Evolutionary conservation across 2,888 invertebrate genomes (phyloP), one percentile per base, ranked within the genome.

Genomic region (Antheraea assamensis): DNA sequence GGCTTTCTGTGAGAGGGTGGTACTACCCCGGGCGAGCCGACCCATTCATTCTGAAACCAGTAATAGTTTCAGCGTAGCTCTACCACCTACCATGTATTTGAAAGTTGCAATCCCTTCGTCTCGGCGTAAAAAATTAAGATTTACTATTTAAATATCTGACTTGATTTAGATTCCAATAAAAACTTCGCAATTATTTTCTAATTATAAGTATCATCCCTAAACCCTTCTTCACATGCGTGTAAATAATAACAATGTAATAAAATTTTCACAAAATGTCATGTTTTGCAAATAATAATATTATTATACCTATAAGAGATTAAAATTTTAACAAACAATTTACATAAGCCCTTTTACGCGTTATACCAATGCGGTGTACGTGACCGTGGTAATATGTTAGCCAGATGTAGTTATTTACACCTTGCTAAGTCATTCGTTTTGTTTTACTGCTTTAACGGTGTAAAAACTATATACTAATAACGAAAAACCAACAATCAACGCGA

Each of bases 191-290:
- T 49, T 49, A 49, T 52, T 21, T 19, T 52, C 21, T 4, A 52
- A 21, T n/a, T n/a, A n/a, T 21, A 52, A 52, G 21, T 21, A 52
- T 52, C 21, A 21, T 52, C 52, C 4, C 47, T 42, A 47, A 47
- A 47, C 47, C 10, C 13, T 47, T 47, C 52, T 21, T 52, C 8
- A 7, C 8, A 21, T 5, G 21, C 19, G 49, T 52, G 49, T n/a
- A 58, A 61, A 27, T 27, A 61, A 61, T 61, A 55, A 61, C n/a
- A 49, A 8, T 21, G 17, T 71, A 49, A 30, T 42, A n/a, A 42
- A 70, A 70, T 13, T 35, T 42, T 42, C n/a, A 70, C 35, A 70
- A 42, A 70, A 42, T 70, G 70, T 47, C 70, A 35, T 70, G 35
- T 70, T 35, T 24, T 35, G 70, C 42, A 47, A 68, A 35, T 68